Evolutionary conservation across 2,113 vertebrate species (phyloP).

Genomic region (Phalacrocorax carbo): DNA sequence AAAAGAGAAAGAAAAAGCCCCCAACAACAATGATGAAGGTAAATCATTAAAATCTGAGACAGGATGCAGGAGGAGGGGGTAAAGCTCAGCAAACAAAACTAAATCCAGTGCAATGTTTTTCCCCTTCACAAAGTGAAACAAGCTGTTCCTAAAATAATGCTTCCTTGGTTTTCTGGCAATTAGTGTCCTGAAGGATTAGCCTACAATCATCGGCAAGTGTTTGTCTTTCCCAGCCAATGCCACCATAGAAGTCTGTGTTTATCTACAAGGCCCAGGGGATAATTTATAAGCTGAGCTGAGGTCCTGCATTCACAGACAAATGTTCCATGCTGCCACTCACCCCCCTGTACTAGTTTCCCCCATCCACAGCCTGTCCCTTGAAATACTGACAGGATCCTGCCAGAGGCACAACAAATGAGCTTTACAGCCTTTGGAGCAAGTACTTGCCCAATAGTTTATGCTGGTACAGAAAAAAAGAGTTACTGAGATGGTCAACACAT

Average conservation of each 20-base stretch:
- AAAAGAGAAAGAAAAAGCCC: neutral
- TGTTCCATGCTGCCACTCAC: neutral
- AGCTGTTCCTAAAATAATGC: slow-evolving; percentile 24
- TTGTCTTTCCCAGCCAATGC: slow-evolving; percentile 36
- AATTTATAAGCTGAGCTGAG: slow-evolving; percentile 28
- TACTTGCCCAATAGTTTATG: neutral
- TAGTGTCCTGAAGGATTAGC: slow-evolving; percentile 42
- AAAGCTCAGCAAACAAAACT: slow-evolving; percentile 23
- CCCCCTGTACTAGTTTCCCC: neutral
- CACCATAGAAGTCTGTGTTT: slow-evolving; percentile 50
- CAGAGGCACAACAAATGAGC: neutral
- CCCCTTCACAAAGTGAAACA: slow-evolving; percentile 37
- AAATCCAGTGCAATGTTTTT: neutral
- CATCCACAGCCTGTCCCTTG: neutral
- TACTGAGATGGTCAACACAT: neutral
- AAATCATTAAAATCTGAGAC: neutral
- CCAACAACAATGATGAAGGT: neutral
- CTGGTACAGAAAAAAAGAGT: neutral
- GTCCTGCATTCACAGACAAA: neutral
- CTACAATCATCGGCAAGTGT: neutral
- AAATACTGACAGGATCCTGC: neutral
- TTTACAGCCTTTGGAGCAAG: neutral
- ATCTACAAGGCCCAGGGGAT: slow-evolving; percentile 18
- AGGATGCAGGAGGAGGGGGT: neutral
- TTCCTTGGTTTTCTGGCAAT: slow-evolving; percentile 24